Evolutionary conservation across 1,140 invertebrate species (phyloP).

Genomic region (Apocrypta bakeri): DNA sequence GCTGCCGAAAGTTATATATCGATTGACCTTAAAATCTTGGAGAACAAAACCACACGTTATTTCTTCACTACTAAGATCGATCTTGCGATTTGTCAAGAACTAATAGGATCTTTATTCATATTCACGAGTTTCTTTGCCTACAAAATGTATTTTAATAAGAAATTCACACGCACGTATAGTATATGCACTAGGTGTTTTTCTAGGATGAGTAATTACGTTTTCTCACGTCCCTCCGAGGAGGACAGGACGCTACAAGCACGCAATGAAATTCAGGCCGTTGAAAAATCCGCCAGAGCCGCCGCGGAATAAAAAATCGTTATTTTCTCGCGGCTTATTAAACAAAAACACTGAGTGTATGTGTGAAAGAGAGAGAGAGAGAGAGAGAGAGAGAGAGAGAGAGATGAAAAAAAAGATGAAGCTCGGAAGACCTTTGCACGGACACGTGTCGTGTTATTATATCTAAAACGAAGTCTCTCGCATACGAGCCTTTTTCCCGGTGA

Average conservation of each 20-base stretch:
- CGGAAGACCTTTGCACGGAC: too few species aligned
- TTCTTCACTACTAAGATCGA: background rate
- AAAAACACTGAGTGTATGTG: too few species aligned
- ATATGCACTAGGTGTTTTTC: background rate
- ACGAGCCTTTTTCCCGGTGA: slow-evolving; percentile 20
- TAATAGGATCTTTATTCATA: background rate
- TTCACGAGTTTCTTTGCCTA: background rate
- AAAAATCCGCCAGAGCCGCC: background rate
- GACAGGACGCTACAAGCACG: too few species aligned
- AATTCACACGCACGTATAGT: too few species aligned
- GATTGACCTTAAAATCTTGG: slow-evolving; percentile 31
- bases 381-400: background rate
- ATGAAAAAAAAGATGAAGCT: too few species aligned
- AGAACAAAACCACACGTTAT: too few species aligned
- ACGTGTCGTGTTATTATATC: background rate
- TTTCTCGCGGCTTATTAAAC: background rate
- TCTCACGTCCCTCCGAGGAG: background rate
- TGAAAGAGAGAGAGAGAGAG: background rate
- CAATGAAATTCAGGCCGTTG: background rate
- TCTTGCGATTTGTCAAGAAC: background rate
- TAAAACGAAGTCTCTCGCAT: background rate
- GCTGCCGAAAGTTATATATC: too few species aligned
- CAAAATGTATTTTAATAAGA: too few species aligned
- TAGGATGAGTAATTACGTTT: slow-evolving; percentile 22
- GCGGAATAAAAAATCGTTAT: background rate